Percentiles rank a stretch among this genome's conserved stretches.
These are phyloP conservation scores for Helicoverpa armigera DNA, from an alignment of 1,140 invertebrate genomes.

Conservation along the genomic window DNA sequence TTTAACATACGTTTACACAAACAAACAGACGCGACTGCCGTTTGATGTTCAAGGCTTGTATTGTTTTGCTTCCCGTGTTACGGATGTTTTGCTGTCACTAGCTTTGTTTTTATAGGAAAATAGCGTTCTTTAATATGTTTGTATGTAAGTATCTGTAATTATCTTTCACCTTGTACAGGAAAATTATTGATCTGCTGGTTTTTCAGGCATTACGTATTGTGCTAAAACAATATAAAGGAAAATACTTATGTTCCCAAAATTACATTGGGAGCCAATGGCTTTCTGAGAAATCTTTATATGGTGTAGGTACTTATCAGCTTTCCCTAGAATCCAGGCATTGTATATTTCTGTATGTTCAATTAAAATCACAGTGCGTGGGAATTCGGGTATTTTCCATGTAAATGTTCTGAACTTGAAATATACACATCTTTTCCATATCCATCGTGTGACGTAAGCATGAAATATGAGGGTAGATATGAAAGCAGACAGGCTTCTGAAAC, in stretches of 20 bases:
- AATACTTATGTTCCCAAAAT: too few relatives aligned
- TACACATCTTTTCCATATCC: background rate
- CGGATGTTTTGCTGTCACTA: background rate
- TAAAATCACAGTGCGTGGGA: background rate
- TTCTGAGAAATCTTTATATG: too few relatives aligned
- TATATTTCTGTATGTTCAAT: background rate
- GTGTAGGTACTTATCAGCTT: too few relatives aligned
- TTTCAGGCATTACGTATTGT: too few relatives aligned
- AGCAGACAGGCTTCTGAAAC: background rate
- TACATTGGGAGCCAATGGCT: too few relatives aligned
- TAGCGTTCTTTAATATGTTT: too few relatives aligned
- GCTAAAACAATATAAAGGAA: too few relatives aligned
- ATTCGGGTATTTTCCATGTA: background rate
- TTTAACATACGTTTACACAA: background rate
- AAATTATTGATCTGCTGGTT: too few relatives aligned
- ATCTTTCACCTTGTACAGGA: too few relatives aligned
- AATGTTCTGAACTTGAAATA: background rate
- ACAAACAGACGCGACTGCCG: background rate
- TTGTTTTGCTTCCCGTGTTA: background rate
- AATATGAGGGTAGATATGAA: constrained; percentile 11
- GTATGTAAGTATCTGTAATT: too few relatives aligned
- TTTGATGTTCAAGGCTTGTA: background rate
- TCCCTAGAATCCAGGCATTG: too few relatives aligned
- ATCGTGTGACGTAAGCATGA: background rate
- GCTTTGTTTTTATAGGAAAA: too few relatives aligned